Percentiles rank a stretch among this genome's conserved stretches.
Evolutionary conservation across 2,888 invertebrate species (phyloP).

Genomic region (Aethes cnicana): DNA sequence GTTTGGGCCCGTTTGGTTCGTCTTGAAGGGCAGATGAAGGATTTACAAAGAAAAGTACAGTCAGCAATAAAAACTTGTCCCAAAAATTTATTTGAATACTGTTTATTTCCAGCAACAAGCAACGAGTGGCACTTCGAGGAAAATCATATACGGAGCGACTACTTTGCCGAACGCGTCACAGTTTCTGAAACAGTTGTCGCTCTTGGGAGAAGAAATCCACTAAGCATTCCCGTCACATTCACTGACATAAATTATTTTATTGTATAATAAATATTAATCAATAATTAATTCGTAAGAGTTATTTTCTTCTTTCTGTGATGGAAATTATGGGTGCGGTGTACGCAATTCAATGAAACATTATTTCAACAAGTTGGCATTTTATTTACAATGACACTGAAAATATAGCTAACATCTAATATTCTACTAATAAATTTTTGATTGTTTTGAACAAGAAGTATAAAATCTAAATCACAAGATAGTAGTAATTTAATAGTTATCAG

Average conservation of each 20-base stretch:
- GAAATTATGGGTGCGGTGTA: conserved; percentile 19
- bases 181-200: conserved; percentile 95
- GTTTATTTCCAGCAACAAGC: conserved; percentile 83
- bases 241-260: conserved; percentile 36
- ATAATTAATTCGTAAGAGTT: conserved; percentile 16
- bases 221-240: conserved; percentile 62
- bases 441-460: conserved; percentile 82
- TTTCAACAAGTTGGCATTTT: conserved; percentile 83
- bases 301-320: conserved; percentile 25
- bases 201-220: conserved; percentile 88
- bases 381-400: conserved; percentile 83
- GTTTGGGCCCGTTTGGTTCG: no score
- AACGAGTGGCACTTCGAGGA: conserved; percentile 86
- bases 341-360: conserved; percentile 37
- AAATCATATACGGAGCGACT: conserved; percentile 97
- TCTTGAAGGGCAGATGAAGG: no score
- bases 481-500: conserved; percentile 70
- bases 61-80: no score
- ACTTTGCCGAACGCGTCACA: conserved; percentile 96
- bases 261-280: conserved; percentile 31
- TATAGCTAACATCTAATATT: conserved; percentile 82
- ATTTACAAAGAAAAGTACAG: no score
- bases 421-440: conserved; percentile 79
- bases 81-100: no score
- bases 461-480: conserved; percentile 81